These are phyloP conservation scores for Cyclina sinensis DNA, from an alignment of 1,140 invertebrate genomes.

Conservation along the genomic window DNA sequence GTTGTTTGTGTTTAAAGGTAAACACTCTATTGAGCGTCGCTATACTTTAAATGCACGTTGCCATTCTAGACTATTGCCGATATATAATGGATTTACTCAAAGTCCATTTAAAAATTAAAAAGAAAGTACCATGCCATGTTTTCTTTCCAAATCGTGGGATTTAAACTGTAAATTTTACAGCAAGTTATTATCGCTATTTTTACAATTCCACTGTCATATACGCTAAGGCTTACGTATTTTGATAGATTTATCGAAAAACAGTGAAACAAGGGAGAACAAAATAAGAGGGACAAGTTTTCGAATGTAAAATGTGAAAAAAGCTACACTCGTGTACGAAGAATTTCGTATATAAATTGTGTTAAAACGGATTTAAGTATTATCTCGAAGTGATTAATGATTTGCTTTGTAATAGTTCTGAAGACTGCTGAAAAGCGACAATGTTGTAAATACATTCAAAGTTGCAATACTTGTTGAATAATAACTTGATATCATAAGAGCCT, in stretches of 20 bases:
- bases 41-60: neutral
- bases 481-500: too few relatives aligned
- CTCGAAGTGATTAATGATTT: too few relatives aligned
- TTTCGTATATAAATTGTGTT: too few relatives aligned
- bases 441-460: too few relatives aligned
- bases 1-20: too few relatives aligned
- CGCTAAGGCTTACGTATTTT: too few relatives aligned
- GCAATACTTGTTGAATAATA: too few relatives aligned
- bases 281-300: neutral
- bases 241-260: neutral
- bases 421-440: too few relatives aligned
- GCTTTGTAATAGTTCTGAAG: too few relatives aligned
- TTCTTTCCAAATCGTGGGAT: neutral
- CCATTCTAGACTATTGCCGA: neutral
- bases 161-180: neutral
- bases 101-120: conserved; percentile 37
- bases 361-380: neutral
- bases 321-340: neutral
- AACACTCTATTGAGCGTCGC: neutral
- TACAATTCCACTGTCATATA: neutral
- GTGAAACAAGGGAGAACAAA: neutral
- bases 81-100: conserved; percentile 10
- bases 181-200: neutral
- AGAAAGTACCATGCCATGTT: conserved; percentile 24
- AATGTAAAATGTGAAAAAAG: neutral